These are phyloP conservation scores for Salticus scenicus DNA, from an alignment of 2,888 invertebrate genomes.

Conservation along the genomic window DNA sequence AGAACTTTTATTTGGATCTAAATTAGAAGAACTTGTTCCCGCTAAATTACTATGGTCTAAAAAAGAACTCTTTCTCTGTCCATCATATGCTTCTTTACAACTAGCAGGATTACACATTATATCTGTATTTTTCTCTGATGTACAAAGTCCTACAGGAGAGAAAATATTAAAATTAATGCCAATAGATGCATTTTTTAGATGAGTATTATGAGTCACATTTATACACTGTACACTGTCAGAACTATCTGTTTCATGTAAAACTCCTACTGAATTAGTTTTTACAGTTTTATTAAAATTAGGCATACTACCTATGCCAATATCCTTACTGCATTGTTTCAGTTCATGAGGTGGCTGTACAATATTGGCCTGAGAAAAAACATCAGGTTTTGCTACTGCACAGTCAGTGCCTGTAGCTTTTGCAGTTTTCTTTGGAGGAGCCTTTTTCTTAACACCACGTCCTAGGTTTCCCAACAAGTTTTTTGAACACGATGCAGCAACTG, in stretches of 20 bases:
- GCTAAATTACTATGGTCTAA: constrained; percentile 65
- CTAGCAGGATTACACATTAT: constrained; percentile 24
- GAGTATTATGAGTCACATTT: constrained; percentile 43
- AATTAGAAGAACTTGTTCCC: constrained; percentile 53
- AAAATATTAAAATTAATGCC: constrained; percentile 59
- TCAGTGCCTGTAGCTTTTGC: constrained; percentile 25
- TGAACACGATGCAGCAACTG: constrained; percentile 46
- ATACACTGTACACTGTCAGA: constrained; percentile 66
- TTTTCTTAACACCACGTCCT: constrained; percentile 67
- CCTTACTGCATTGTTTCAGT: constrained; percentile 25
- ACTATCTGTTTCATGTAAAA: constrained; percentile 58
- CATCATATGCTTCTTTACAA: constrained; percentile 33
- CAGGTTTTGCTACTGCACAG: constrained; percentile 36
- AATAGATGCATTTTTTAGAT: constrained; percentile 36
- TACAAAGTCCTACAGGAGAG: constrained; percentile 6
- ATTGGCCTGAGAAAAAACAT: constrained; percentile 36
- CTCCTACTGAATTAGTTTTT: constrained; percentile 20
- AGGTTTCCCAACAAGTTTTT: constrained; percentile 66
- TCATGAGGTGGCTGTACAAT: constrained; percentile 23
- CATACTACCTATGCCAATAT: not conserved
- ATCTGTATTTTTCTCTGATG: constrained; percentile 34
- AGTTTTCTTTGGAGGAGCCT: constrained; percentile 41
- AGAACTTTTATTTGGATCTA: constrained; percentile 38
- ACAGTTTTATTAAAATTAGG: constrained; percentile 2
- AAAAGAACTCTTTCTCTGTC: constrained; percentile 57